Base-by-base conservation (phyloP, 2,888 invertebrate species). In the Euzetes globulus region DNA sequence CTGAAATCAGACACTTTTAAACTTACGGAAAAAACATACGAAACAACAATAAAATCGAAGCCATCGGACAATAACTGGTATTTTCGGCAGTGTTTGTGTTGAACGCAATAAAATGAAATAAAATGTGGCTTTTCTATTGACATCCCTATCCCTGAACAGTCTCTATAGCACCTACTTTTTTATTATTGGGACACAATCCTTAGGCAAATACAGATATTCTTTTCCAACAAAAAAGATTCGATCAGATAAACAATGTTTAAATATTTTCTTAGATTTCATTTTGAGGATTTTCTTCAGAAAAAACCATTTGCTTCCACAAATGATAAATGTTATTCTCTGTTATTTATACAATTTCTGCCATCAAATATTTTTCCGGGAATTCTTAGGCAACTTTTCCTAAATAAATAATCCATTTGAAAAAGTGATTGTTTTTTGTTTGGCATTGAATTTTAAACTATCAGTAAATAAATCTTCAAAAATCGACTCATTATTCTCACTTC, bases 21-120 rank as follows among this genome's bases (percentile, higher is more conserved):
- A 29, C 19, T 3, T n/a, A 52, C 13, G 19, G n/a, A 52, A n/a
- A 52, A 52, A 19, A 52, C 15, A 52, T n/a, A 6, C 13, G 13
- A 27, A 60, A 29, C 60, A 60, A 60, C 60, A 29, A 60, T 60
- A 55, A 60, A 60, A 60, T 60, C n/a, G 11, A 4, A 60, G 29
- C 9, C 60, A 29, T 17, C 29, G 29, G 60, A 11, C 60, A 60
- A 60, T 27, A 29, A 60, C 60, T 25, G 52, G 15, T 47, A 52
- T 60, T 13, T 27, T 60, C 29, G 29, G 60, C 33, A 27, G 29
- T 13, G 60, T 13, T 60, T 60, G 29, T 27, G 60, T 60, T 27
- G 5, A 60, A 60, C 60, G 15, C 27, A 29, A 60, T 29, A 60
- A 60, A 33, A 33, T 17, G 19, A 60, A n/a, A 60, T 29, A 60